Conservation (phyloP, 2,888 invertebrate genomes). For the Plemyria rubiginata region DNA sequence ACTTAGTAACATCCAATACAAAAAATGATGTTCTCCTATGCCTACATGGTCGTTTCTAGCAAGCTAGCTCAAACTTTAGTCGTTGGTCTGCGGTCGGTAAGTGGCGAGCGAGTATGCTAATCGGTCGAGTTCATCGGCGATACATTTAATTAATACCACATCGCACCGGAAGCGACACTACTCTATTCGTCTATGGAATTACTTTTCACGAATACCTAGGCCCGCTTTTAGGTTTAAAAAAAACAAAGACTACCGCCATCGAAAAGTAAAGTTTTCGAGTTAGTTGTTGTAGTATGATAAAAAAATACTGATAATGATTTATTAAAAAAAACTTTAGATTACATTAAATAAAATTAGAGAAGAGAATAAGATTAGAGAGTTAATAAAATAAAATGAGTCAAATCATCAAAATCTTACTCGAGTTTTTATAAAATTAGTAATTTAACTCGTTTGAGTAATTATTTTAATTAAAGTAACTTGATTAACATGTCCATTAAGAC, state of each 20-base stretch:
- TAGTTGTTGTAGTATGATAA: too few relatives aligned
- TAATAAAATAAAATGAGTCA: background rate
- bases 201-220: constrained; percentile 45
- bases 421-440: constrained; percentile 20
- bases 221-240: background rate
- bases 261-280: too few relatives aligned
- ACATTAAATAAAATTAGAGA: too few relatives aligned
- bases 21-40: background rate
- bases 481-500: constrained; percentile 24
- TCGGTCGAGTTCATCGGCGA: constrained; percentile 50
- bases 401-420: background rate
- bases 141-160: constrained; percentile 56
- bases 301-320: too few relatives aligned
- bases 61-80: background rate
- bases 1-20: too few relatives aligned
- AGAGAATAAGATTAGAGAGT: too few relatives aligned
- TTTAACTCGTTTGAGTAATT: background rate
- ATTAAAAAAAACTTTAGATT: constrained; percentile 1
- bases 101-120: constrained; percentile 59
- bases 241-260: too few relatives aligned
- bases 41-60: background rate
- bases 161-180: constrained; percentile 67
- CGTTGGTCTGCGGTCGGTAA: constrained; percentile 8
- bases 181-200: constrained; percentile 63
- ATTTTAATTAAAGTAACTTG: constrained; percentile 31